These are phyloP conservation scores for Euleptes europaea DNA, from an alignment of 2,113 vertebrate species.

Conservation along the genomic window DNA sequence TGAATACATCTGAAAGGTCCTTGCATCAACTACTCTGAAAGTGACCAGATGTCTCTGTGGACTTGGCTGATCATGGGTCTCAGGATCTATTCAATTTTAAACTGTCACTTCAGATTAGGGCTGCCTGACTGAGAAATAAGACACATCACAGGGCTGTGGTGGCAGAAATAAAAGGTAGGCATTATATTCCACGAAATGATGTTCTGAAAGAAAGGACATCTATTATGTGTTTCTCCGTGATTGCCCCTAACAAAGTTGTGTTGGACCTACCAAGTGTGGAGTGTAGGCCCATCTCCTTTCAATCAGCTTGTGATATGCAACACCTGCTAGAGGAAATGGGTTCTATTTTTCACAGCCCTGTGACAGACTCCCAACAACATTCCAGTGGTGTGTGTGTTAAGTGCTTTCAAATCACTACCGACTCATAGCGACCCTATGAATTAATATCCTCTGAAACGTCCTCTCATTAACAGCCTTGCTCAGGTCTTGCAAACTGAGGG, in stretches of 20 bases:
- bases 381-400: no score
- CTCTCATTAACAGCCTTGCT: no score
- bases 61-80: not conserved
- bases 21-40: not conserved
- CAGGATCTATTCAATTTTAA: not conserved
- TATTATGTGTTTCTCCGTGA: not conserved
- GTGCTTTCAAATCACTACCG: no score
- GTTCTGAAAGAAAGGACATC: not conserved
- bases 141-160: not conserved
- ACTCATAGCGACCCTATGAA: no score
- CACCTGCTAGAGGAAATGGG: no score
- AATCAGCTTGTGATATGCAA: no score
- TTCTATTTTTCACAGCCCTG: no score
- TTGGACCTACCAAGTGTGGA: not conserved
- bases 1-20: not conserved
- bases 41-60: not conserved
- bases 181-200: not conserved
- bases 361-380: no score
- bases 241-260: not conserved
- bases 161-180: not conserved
- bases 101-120: not conserved
- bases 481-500: no score
- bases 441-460: no score
- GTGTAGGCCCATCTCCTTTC: no score
- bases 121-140: not conserved